Evolutionary conservation across 2,888 invertebrate genomes (phyloP).

Genomic region (Leuctra nigra): DNA sequence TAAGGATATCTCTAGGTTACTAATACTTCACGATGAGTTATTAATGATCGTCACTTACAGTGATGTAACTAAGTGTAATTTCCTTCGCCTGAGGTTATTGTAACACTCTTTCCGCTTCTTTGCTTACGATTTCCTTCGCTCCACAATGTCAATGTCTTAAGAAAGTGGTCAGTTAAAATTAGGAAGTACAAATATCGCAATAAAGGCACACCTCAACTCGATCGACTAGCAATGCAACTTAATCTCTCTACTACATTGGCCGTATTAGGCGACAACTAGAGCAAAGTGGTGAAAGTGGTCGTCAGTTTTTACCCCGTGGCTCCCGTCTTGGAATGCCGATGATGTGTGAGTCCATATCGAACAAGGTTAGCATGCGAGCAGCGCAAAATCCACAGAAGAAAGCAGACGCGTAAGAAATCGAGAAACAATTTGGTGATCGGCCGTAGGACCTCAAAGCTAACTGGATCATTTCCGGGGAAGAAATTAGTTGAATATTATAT

Average conservation of each 20-base stretch:
- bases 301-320: not conserved
- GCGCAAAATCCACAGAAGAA: not conserved
- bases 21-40: no score
- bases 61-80: no score
- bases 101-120: no score
- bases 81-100: no score
- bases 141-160: slow-evolving; percentile 15
- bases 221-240: slow-evolving; percentile 5
- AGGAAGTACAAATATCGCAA: slow-evolving; percentile 6
- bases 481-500: no score
- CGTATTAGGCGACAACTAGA: slow-evolving; percentile 11
- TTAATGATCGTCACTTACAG: no score
- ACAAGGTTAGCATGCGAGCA: slow-evolving; percentile 8
- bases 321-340: slow-evolving; percentile 7
- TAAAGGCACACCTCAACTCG: slow-evolving; percentile 13
- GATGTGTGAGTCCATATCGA: slow-evolving; percentile 4
- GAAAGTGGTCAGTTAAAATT: slow-evolving; percentile 2
- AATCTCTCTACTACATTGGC: not conserved
- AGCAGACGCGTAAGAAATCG: no score
- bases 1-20: no score
- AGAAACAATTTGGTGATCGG: no score
- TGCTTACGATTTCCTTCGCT: not conserved
- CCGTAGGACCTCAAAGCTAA: no score
- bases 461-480: no score
- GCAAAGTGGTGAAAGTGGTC: slow-evolving; percentile 12